These are phyloP conservation scores for Drosophila acutilabella DNA, from an alignment of 2,888 invertebrate species.

Conservation along the genomic window DNA sequence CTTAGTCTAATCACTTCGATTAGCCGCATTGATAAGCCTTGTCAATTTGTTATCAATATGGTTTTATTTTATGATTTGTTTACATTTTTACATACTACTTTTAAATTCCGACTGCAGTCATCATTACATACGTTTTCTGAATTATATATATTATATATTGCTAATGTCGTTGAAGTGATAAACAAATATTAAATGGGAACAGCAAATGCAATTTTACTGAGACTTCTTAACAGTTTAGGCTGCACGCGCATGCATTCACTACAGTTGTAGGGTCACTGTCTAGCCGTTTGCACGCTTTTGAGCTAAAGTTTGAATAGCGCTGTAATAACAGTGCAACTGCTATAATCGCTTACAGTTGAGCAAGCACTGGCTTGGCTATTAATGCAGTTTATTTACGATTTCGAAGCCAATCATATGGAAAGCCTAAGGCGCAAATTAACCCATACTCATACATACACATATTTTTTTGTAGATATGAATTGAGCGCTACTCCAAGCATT, in stretches of 20 bases:
- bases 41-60: constrained; percentile 53
- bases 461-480: background rate
- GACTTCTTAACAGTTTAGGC: background rate
- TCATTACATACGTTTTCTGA: constrained; percentile 1
- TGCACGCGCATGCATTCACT: background rate
- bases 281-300: background rate
- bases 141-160: background rate
- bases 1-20: constrained; percentile 63
- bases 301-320: constrained; percentile 3
- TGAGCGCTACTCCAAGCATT: background rate
- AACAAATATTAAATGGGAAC: constrained; percentile 9
- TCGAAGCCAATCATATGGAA: constrained; percentile 64
- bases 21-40: constrained; percentile 63
- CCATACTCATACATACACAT: constrained; percentile 28
- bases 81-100: constrained; percentile 51
- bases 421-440: constrained; percentile 70
- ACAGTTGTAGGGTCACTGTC: background rate
- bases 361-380: constrained; percentile 21
- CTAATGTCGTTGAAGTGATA: constrained; percentile 31
- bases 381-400: constrained; percentile 61
- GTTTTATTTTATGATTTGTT: constrained; percentile 64
- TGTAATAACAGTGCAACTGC: background rate
- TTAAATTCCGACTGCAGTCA: constrained; percentile 39
- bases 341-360: constrained; percentile 25
- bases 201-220: background rate